Evolutionary conservation across 2,113 vertebrate genomes (phyloP), one percentile per base, ranked within the genome.

Genomic region (Tapirus terrestris): DNA sequence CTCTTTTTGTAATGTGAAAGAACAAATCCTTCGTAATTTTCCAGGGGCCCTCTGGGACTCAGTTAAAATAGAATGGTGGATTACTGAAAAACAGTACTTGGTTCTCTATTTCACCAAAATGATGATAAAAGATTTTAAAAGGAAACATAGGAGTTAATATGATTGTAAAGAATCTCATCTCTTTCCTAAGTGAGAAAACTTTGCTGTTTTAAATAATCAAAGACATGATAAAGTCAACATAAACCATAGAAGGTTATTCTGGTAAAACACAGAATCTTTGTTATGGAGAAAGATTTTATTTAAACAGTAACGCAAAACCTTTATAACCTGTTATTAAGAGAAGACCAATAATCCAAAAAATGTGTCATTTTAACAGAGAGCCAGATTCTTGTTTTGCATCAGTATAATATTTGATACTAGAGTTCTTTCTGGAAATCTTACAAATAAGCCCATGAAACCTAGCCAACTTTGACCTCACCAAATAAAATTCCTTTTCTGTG

Each of bases 181-280:
- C 53, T 81, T 94, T 94, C 31, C 31, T 94, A 70, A 67, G 51
- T 12, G 31, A 82, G 68, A 96, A 92, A 39, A 79, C 45, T 72
- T 90, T 92, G 63, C 31, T 96, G 96, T 83, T 63, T 94, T 87
- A 93, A 90, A 63, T 72, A 83, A 95, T 76, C 45, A 70, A 95
- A 63, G 23, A 68, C 27, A 29, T 92, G 77, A 63, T 65, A 87
- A 90, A 90, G 39, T 89, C 73, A 94, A 48, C 53, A 72, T 60
- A 93, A 87, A 70, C 63, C 80, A 80, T 29, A 88, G 68, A 65
- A 92, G 75, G 68, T 65, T 85, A 86, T 84, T 89, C 72, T 79
- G n/a, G 48, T 39, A 92, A 92, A 67, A 90, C 33, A 80, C 63
- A 89, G 45, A 92, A 85, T 82, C 73, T 79, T 95, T 68, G 36